phyloP scores from a whole-genome alignment of 2,888 invertebrate genomes.

The Sabatieria punctata region DNA sequence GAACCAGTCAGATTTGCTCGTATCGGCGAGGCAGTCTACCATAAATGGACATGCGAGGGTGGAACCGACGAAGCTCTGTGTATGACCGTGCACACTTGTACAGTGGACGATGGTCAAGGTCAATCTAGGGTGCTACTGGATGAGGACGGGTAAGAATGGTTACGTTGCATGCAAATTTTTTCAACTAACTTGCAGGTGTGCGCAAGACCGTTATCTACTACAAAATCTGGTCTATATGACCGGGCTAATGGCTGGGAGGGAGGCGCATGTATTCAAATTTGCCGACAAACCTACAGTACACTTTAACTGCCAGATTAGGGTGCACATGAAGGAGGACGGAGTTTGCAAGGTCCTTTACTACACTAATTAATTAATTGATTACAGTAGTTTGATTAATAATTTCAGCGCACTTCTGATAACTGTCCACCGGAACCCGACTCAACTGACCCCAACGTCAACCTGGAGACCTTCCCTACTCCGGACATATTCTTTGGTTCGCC shows the following conservation, averaged over 20 bases:
- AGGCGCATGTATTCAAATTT: conserved; percentile 1
- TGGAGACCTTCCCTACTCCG: too few relatives aligned
- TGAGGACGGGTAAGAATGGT: not conserved
- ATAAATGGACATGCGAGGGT: not conserved
- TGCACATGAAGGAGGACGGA: not conserved
- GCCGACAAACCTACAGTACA: not conserved
- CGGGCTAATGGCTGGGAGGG: not conserved
- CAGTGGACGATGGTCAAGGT: conserved; percentile 1
- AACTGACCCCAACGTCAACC: too few relatives aligned
- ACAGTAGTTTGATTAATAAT: too few relatives aligned
- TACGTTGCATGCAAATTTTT: too few relatives aligned
- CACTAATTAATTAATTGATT: too few relatives aligned
- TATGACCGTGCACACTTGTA: conserved; percentile 3
- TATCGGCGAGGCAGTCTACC: not conserved
- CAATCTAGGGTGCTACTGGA: not conserved
- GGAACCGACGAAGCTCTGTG: not conserved
- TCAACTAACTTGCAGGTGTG: not conserved
- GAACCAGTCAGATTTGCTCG: not conserved
- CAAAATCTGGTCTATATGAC: not conserved
- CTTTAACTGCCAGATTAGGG: not conserved
- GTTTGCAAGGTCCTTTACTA: not conserved
- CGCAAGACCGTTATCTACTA: not conserved
- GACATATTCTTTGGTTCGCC: too few relatives aligned
- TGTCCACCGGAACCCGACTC: too few relatives aligned
- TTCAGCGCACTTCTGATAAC: too few relatives aligned